A percentile compares a stretch with the other conserved stretches of the same genome.
These are phyloP conservation scores for Pituophis catenifer DNA, from an alignment of 2,113 vertebrate genomes.

Conservation along the genomic window DNA sequence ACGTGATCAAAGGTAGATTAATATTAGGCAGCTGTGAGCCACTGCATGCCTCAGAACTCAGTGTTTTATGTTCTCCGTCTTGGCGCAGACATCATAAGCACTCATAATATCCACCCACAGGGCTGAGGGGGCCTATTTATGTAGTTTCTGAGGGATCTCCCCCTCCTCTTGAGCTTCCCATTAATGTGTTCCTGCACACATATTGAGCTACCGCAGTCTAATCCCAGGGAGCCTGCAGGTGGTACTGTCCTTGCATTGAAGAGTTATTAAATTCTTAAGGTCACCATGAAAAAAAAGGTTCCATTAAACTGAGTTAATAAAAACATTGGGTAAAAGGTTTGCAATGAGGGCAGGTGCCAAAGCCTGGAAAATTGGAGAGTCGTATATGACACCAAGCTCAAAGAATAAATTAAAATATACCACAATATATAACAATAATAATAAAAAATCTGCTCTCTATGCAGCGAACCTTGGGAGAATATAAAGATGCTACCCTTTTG, in stretches of 20 bases:
- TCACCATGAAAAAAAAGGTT: constrained; percentile 74
- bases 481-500: neutral
- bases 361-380: constrained; percentile 66
- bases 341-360: constrained; percentile 71
- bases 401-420: constrained; percentile 64
- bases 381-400: constrained; percentile 60
- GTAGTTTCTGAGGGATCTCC: constrained; percentile 26
- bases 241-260: constrained; percentile 75
- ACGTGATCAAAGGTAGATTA: constrained; percentile 70
- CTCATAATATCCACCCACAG: constrained; percentile 13
- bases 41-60: constrained; percentile 28
- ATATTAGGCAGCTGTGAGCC: constrained; percentile 57
- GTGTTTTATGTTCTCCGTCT: constrained; percentile 40
- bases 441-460: constrained; percentile 32
- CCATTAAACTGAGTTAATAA: constrained; percentile 85
- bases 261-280: constrained; percentile 87
- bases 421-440: constrained; percentile 40
- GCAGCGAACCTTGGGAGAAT: neutral
- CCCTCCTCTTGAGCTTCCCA: constrained; percentile 40
- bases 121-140: constrained; percentile 59
- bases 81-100: constrained; percentile 30
- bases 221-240: constrained; percentile 77
- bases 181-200: constrained; percentile 68
- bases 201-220: constrained; percentile 71
- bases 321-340: constrained; percentile 79